Evolutionary conservation across 2,797 vertebrate genomes (phyloP), one percentile per base, ranked within the genome.

Genomic region (Cetoscarus ocellatus): DNA sequence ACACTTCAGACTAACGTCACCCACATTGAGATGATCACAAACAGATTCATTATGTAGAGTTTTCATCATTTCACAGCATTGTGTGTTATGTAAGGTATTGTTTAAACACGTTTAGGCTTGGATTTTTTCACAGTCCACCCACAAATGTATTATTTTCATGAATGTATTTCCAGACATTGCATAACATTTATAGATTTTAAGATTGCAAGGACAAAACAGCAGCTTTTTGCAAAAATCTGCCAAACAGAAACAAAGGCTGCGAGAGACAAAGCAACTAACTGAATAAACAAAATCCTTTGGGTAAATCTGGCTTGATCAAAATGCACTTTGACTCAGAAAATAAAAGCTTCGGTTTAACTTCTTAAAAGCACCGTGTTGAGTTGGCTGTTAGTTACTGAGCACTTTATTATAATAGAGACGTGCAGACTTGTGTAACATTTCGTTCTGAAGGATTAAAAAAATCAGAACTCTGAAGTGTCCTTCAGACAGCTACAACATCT

Each of bases 161-260:
- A 91, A 92, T 90, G 84, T 88, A 86, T 88, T 89, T 88, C 74
- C 70, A 89, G 82, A 78, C 69, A 77, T 91, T 93, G 83, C 81
- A 60, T 90, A 89, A 92, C 75, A 59, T 80, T 82, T 79, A 83
- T 70, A 78, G 82, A 75, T 80, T 80, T 78, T 80, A 47, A 67
- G 75, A 82, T 68, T 56, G 54, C 35, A 6, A 70, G 62, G 60
- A 82, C 61, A 81, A 80, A 84, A 84, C 51, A 80, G 68, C 68
- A 70, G 74, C 70, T 60, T 63, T 75, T 13, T 40, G 48, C 36
- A 19, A 19, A 58, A 34, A 75, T 55, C 64, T 42, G 53, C 47
- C 34, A 62, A 57, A 57, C 44, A 67, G 11, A 48, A 38, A 2
- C 0, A 1, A 58, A 72, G 67, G 73, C 69, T 42, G 35, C 3